Evolutionary conservation across 2,113 vertebrate genomes (phyloP).

Genomic region (Etheostoma cragini): DNA sequence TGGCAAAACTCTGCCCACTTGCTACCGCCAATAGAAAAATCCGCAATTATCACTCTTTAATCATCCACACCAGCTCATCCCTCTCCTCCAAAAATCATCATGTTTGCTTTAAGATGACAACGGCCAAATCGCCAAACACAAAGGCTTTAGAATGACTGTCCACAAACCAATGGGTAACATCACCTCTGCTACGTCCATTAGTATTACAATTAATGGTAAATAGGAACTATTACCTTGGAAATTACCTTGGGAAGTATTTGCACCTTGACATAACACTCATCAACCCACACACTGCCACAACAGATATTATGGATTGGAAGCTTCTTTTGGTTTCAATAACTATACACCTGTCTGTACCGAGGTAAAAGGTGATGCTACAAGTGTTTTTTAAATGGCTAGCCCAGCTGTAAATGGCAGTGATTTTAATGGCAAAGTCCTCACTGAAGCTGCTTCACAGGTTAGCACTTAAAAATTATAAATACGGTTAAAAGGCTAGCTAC

Average conservation of each 20-base stretch:
- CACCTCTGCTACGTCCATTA: no score
- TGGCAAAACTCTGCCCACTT: no score
- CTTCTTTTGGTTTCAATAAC: neutral
- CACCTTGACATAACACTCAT: neutral
- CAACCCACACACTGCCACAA: neutral
- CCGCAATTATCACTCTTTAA: no score
- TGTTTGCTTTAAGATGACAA: no score
- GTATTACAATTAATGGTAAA: neutral
- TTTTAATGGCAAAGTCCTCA: constrained; percentile 15
- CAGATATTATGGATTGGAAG: neutral
- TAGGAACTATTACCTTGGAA: neutral
- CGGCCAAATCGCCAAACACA: no score
- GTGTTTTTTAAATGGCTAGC: constrained; percentile 11
- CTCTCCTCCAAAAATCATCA: no score
- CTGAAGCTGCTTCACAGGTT: constrained; percentile 12
- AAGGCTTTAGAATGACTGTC: no score
- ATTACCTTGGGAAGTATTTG: neutral
- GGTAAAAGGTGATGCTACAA: neutral
- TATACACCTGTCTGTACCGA: neutral
- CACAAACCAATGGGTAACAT: no score
- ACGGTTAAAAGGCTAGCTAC: neutral
- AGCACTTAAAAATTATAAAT: neutral
- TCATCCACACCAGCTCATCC: no score
- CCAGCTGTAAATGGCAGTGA: constrained; percentile 2
- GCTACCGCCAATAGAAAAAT: no score